Percentiles rank a stretch among this genome's conserved stretches.
Evolutionary conservation across 2,113 vertebrate species (phyloP).

Genomic region (Thryonomys swinderianus): DNA sequence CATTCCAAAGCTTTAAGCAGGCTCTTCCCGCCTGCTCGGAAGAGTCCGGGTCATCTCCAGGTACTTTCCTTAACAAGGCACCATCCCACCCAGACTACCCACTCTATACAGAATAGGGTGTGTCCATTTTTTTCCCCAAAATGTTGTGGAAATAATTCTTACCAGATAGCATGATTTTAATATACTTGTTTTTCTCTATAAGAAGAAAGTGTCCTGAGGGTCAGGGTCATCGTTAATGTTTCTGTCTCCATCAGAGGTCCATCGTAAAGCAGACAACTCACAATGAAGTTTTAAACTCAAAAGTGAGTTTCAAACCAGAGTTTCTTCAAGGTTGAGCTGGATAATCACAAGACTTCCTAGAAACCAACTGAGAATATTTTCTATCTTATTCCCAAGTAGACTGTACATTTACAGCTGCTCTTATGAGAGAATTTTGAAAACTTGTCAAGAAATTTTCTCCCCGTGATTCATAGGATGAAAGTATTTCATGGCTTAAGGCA

Average conservation of each 20-base stretch:
- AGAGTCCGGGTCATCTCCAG: neutral
- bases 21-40: neutral
- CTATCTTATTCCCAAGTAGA: neutral
- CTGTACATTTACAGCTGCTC: neutral
- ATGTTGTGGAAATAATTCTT: neutral
- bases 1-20: neutral
- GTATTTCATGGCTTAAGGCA: neutral
- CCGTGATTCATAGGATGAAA: neutral
- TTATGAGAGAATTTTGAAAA: neutral
- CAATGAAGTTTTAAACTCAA: neutral
- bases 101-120: neutral
- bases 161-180: neutral
- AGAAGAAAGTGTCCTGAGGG: constrained; percentile 2
- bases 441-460: neutral
- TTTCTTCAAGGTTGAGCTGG: constrained; percentile 22
- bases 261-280: neutral
- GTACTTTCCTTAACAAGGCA: neutral
- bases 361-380: neutral
- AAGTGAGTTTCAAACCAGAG: neutral
- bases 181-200: neutral
- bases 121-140: neutral
- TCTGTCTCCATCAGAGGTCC: neutral
- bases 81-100: neutral
- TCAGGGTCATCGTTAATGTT: neutral
- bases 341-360: neutral